Evolutionary conservation across 1,140 invertebrate genomes (phyloP), one percentile per base, ranked within the genome.

Genomic region (Hetaerina americana): DNA sequence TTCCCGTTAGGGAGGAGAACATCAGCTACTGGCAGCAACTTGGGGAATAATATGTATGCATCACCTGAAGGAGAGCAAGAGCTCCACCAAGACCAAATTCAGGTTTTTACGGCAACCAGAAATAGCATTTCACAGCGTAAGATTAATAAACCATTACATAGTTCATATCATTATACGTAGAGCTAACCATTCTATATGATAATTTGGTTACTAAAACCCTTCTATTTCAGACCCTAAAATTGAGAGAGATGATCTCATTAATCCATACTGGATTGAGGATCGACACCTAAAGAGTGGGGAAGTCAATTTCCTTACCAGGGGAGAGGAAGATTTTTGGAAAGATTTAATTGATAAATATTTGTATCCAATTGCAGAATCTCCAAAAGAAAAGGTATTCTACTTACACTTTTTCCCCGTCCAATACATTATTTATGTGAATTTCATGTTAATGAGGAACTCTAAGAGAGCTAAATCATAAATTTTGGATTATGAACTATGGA

Each of bases 191-290:
- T n/a, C n/a, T n/a, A n/a, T n/a, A n/a, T n/a, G n/a, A n/a, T n/a
- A n/a, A n/a, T n/a, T n/a, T 57, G 10, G n/a, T n/a, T n/a, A n/a
- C n/a, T n/a, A n/a, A n/a, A n/a, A n/a, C n/a, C n/a, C 40, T 40
- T 40, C 18, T 18, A 6, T 18, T 57, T n/a, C 22, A 57, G 40
- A 57, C 1, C 2, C 40, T 3, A 57, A 57, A 68, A 68, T 26
- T 18, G 67, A 57, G 10, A 1, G 40, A 68, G 67, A 68, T 28
- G 2, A 2, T 3, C n/a, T 68, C 15, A 68, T 84, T 22, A 85
- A 86, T 75, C 89, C 89, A 0, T 85, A 83, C 57, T 93, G 92
- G 92, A 80, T 92, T 0, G 87, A 90, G 74, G 88, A 92, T 75
- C 82, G 84, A 27, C 82, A 85, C 71, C 77, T 93, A 0, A 84